Evolutionary conservation across 2,113 vertebrate genomes (phyloP), one percentile per base, ranked within the genome.

Genomic region (Sander lucioperca): DNA sequence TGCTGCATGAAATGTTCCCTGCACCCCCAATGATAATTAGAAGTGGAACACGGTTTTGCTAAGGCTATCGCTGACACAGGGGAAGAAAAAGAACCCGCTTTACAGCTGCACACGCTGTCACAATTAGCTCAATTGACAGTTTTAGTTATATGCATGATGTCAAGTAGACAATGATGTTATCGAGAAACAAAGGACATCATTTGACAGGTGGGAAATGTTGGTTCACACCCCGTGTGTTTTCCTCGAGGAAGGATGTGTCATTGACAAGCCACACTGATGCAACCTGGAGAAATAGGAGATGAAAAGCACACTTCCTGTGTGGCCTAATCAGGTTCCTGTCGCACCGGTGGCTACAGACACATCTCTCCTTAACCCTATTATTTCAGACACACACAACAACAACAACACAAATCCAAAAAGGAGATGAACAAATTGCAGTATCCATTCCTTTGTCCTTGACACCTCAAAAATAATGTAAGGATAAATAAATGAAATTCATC

Each of bases 211-310:
- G 84, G 91, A 90, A 90, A 91, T 88, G 89, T 89, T 88, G 87
- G 57, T 89, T 91, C 88, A 86, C 80, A 88, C 86, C 87, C 66
- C 39, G 21, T 87, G 86, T 91, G 91, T 92, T 90, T 89, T 87
- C 69, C 83, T 68, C 48, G 27, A 85, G 86, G 63, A 81, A 84
- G 89, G 85, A 90, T 86, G 85, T 86, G 89, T 91, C 86, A 82
- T 15, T 93, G 92, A 90, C 91, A 93, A 83, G 82, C 74, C 10
- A 25, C 75, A 68, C 79, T 94, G 94, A 94, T 93, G 94, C 91
- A 94, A 94, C 88, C 87, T 82, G 86, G 78, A 90, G 94, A 94
- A 94, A 94, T 75, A 54, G 58, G 25, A 89, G 88, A 93, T 90
- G 84, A 93, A 92, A 90, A 85, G 85, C 86, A 54, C 53, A 82